Base-by-base conservation (phyloP, 2,888 invertebrate genomes). In the Ectropis crepuscularia region DNA sequence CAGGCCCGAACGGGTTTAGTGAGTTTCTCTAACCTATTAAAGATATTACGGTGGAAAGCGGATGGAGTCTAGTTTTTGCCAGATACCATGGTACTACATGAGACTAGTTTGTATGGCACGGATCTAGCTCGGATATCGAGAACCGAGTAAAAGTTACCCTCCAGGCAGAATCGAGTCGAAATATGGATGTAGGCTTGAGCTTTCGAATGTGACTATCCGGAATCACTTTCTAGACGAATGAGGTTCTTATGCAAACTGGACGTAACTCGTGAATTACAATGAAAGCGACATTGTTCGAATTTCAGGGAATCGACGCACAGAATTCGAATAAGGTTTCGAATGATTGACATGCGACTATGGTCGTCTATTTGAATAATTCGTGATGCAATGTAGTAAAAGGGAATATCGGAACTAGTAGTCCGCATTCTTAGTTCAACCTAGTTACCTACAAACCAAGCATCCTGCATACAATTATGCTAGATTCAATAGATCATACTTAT, bases 21-120 rank as follows among this genome's bases (percentile, higher is more conserved):
- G 80, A 84, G 84, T 90, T 90, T 90, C 90, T 89, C 90, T 88
- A 85, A 85, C 86, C 88, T 85, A 87, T 90, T 88, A 90, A 91
- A 83, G 82, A 87, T 86, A 86, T 86, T 86, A 87, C 83, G 79
- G 86, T 88, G 87, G 89, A 92, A 92, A 92, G 91, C 89, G 81
- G 87, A 74, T 80, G 74, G 77, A 78, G 80, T 85, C 90, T 83
- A 87, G 89, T 91, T 92, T 90, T 90, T 92, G 85, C 89, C 81
- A 86, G 83, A 85, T 28, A 4, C 85, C 85, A 83, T 85, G 85
- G 81, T 79, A 84, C 78, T 81, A 67, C 72, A 74, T 71, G 79
- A 50, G 50, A 87, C 88, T 84, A 81, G 90, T 89, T 82, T 65
- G 58, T 90, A 85, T 85, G 82, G 77, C 76, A 74, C 78, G 72